These are phyloP conservation scores for Iphiclides podalirius DNA, from an alignment of 2,888 invertebrate genomes.

Conservation along the genomic window DNA sequence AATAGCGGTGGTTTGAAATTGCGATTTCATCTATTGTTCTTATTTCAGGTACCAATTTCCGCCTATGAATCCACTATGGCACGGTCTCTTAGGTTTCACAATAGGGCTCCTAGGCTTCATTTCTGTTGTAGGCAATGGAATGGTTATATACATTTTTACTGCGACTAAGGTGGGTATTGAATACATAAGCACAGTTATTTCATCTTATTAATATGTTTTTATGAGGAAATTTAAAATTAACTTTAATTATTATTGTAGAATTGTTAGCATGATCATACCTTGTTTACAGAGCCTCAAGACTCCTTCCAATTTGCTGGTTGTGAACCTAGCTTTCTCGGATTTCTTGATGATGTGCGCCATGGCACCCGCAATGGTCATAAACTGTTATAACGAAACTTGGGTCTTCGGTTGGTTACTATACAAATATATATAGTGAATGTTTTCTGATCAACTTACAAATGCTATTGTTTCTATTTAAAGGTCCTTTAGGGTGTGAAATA, in stretches of 20 bases:
- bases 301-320: slow-evolving; percentile 93
- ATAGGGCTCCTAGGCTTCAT: slow-evolving; percentile 86
- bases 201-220: neutral
- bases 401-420: slow-evolving; percentile 73
- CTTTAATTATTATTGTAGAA: too few relatives aligned
- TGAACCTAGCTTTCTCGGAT: slow-evolving; percentile 95
- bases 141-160: slow-evolving; percentile 86
- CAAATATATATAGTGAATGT: neutral
- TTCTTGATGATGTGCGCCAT: slow-evolving; percentile 93
- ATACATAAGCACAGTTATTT: too few relatives aligned
- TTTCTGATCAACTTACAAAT: too few relatives aligned
- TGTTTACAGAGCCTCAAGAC: slow-evolving; percentile 83
- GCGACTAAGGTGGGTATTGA: slow-evolving; percentile 77
- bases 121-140: slow-evolving; percentile 84
- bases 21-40: neutral
- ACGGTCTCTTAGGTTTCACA: slow-evolving; percentile 87
- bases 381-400: slow-evolving; percentile 89
- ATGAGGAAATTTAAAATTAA: neutral
- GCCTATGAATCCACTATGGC: slow-evolving; percentile 94
- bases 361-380: slow-evolving; percentile 91
- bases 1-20: neutral
- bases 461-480: slow-evolving; percentile 50
- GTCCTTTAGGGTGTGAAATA: slow-evolving; percentile 91
- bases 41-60: slow-evolving; percentile 88
- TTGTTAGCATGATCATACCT: too few relatives aligned